A percentile compares a stretch with the other conserved stretches of the same genome.
Conservation (phyloP, 1,140 invertebrate genomes). For the Aplysia californica region DNA sequence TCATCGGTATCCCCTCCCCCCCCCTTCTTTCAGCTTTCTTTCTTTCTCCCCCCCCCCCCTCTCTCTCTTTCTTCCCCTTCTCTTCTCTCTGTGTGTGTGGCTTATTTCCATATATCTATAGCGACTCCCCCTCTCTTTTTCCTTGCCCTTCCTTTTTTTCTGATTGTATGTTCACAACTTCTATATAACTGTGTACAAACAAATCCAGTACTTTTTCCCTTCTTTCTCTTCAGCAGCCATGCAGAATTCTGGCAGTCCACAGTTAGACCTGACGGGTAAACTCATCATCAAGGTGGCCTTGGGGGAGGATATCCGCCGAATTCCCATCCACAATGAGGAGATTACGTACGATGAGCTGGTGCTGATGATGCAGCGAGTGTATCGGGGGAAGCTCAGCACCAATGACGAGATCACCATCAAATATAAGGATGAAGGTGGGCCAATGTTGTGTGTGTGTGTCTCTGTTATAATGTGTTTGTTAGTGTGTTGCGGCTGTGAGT, state of each 20-base stretch:
- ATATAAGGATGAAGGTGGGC: slow-evolving; percentile 80
- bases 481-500: neutral
- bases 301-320: slow-evolving; percentile 78
- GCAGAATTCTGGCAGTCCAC: slow-evolving; percentile 44
- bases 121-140: too few species aligned
- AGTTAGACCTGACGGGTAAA: slow-evolving; percentile 70
- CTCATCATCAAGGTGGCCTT: slow-evolving; percentile 77
- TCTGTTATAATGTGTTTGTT: neutral
- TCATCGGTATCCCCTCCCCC: too few species aligned
- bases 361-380: slow-evolving; percentile 83
- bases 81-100: too few species aligned
- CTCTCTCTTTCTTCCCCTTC: too few species aligned
- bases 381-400: slow-evolving; percentile 74
- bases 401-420: slow-evolving; percentile 80
- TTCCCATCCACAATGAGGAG: slow-evolving; percentile 83
- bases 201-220: too few species aligned
- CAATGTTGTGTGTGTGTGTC: neutral
- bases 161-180: too few species aligned
- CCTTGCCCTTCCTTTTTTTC: too few species aligned
- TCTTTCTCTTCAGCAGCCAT: too few species aligned
- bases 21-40: too few species aligned
- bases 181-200: too few species aligned
- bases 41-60: too few species aligned
- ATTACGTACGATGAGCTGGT: slow-evolving; percentile 83
- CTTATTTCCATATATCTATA: too few species aligned